Evolutionary conservation across 1,140 invertebrate genomes (phyloP), one percentile per base, ranked within the genome.

Genomic region (Bombus sylvicola): DNA sequence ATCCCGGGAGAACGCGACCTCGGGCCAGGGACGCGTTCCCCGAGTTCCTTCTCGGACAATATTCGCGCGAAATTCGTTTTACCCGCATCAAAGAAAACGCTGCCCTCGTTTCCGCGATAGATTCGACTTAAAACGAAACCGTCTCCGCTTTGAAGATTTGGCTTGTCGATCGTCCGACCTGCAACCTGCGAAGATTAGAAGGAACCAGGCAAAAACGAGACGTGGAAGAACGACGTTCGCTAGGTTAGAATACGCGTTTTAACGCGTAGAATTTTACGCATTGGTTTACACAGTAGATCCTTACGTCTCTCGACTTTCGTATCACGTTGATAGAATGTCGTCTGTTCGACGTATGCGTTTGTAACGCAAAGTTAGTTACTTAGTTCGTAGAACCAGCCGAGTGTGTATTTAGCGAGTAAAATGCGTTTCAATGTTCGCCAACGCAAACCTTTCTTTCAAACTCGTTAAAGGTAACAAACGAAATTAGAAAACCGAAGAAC

Each of bases 1-100:
- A 73, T 75, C 62, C 47, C 28, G 25, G 15, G 41, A 41, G 68
- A 53, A 80, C 22, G 25, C 37, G n/a, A 76, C 34, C 31, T 37
- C 72, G 18, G 9, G 25, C 2, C 34, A 47, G 41, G 12, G n/a
- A 15, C 18, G 31, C 43, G 37, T 73, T 57, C 31, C 22, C 25
- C 15, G 41, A 37, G 66, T 69, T 66, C 47, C n/a, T 37, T 2
- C n/a, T 41, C 3, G 18, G 22, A 73, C 77, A 85, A 85, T 81
- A 73, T 81, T 74, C 57, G 43, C 59, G 59, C 47, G 69, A 81
- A 73, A 85, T 81, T 85, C 68, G 69, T 57, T 85, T 74, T 74
- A 9, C 22, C 34, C 18, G 34, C 69, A 73, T 85, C 83, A 85
- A 85, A 85, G 83, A 34, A 12, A n/a, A 39, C 34, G 31, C 18